Evolutionary conservation across 2,113 vertebrate species (phyloP), one percentile per base, ranked within the genome.

Genomic region (Chrysochloris asiatica): DNA sequence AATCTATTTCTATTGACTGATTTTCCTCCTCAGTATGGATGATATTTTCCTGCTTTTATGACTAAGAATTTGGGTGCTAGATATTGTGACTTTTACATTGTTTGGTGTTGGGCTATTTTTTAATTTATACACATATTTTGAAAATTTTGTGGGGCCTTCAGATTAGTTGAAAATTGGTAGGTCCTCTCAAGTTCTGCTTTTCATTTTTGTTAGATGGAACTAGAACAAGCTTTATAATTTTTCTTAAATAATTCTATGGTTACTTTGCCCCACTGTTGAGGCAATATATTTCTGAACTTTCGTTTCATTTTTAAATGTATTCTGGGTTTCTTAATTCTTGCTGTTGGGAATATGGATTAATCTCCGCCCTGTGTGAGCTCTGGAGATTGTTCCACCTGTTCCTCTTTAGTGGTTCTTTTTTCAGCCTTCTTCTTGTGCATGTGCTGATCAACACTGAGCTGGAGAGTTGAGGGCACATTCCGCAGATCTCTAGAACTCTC

Each of bases 301-400:
- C 30, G n/a, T n/a, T 16, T 67, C 72, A 26, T 81, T 75, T 24
- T 33, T 52, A 77, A 63, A 43, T 43, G 17, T 45, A 26, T 63
- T 63, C 21, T 30, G 43, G 92, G 24, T 11, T 69, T 89, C 86
- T 61, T 71, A 87, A 63, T 11, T 69, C 54, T 83, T 56, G 17
- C n/a, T 81, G 10, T 71, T 80, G 80, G 54, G 59, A 69, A 81
- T 94, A 52, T 81, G 61, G 78, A 82, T 30, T 72, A 45, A 61
- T 38, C 59, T 69, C 30, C 69, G 50, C 4, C 26, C 69, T 36
- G 22, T 61, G 19, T 43, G 67, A 81, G 38, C 36, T 69, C 59
- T 63, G 56, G 83, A 81, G 54, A n/a, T 80, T 72, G 36, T 47
- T 41, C 56, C 16, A 47, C 36, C 17, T 61, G 54, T 65, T 91